Conservation (phyloP, 2,888 invertebrate species). For the Emmelina monodactyla region DNA sequence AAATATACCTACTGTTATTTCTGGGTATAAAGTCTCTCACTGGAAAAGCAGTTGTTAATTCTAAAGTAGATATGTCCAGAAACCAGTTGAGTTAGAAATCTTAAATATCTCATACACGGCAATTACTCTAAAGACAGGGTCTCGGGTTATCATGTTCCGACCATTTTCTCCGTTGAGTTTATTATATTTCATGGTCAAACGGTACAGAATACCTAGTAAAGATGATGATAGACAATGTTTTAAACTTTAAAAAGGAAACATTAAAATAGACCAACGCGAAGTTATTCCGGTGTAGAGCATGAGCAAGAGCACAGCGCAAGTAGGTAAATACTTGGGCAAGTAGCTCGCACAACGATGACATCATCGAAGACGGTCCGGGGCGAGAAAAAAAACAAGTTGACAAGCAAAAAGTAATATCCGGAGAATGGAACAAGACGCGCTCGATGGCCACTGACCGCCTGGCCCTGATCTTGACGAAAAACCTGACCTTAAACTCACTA, state of each 20-base stretch:
- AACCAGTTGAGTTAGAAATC: constrained; percentile 1
- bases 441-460: constrained; percentile 43
- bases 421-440: constrained; percentile 12
- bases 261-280: constrained; percentile 18
- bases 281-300: no score
- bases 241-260: not conserved
- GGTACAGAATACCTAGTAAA: not conserved
- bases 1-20: no score
- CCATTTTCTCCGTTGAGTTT: not conserved
- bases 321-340: not conserved
- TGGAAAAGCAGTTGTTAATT: not conserved
- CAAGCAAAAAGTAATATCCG: constrained; percentile 14
- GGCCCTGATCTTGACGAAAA: constrained; percentile 53
- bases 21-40: not conserved
- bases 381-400: constrained; percentile 32
- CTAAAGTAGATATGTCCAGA: not conserved
- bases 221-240: not conserved
- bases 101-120: not conserved
- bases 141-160: not conserved
- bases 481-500: not conserved
- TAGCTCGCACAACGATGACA: constrained; percentile 33
- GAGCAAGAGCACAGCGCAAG: not conserved
- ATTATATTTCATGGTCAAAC: not conserved
- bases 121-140: constrained; percentile 1
- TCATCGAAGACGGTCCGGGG: constrained; percentile 32